phyloP scores from a whole-genome alignment of 2,113 vertebrate species.

The Pseudorectes ferrugineus region DNA sequence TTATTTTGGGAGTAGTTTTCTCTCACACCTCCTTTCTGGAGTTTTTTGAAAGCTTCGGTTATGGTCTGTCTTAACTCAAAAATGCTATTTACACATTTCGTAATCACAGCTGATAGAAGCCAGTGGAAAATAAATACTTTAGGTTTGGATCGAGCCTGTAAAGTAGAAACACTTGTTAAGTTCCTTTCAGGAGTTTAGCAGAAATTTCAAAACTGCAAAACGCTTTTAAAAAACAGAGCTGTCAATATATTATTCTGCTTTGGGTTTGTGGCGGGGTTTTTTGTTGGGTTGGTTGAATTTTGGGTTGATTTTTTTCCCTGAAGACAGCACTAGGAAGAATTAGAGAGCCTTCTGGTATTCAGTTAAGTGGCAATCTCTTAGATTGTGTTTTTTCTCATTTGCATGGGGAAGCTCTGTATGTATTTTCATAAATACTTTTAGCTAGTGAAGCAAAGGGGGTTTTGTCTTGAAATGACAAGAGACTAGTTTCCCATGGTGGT shows the following conservation, averaged over 20 bases:
- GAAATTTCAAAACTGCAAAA: background rate
- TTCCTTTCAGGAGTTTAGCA: conserved; percentile 1
- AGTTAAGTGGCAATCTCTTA: background rate
- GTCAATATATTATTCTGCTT: background rate
- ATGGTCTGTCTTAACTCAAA: background rate
- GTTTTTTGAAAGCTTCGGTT: background rate
- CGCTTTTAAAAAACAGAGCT: background rate
- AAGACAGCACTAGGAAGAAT: background rate
- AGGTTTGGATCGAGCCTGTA: background rate
- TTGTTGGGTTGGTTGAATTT: background rate
- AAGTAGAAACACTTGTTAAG: background rate
- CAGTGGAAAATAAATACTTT: background rate
- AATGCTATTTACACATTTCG: background rate
- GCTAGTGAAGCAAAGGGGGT: background rate
- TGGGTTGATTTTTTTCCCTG: fast-evolving
- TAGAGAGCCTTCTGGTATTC: background rate
- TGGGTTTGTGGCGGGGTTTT: background rate
- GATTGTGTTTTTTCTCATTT: background rate
- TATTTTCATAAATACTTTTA: background rate
- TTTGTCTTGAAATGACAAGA: background rate
- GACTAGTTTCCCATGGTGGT: background rate
- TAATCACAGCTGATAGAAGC: background rate
- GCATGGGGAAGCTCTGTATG: background rate
- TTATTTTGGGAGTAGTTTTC: background rate
- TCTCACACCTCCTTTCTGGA: background rate